Evolutionary conservation across 2,888 invertebrate genomes (phyloP).

Genomic region (Galeruca laticollis): DNA sequence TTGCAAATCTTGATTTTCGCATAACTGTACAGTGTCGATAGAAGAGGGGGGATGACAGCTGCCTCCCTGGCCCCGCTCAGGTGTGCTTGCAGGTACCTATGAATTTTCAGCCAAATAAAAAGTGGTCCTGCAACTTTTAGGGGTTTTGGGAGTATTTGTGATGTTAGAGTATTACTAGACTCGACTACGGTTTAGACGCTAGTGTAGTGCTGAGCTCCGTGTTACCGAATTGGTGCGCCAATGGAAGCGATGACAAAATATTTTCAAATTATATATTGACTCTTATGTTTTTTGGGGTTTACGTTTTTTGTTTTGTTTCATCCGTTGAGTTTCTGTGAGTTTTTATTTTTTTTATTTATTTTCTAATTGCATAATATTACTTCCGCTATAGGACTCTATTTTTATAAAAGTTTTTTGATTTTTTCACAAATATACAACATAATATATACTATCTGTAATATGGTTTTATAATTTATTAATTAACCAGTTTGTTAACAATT

Average conservation of each 20-base stretch:
- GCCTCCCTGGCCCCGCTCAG: conserved; percentile 58
- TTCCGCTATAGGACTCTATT: not conserved
- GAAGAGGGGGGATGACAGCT: conserved; percentile 58
- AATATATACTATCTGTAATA: too few relatives aligned
- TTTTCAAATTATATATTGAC: conserved; percentile 26
- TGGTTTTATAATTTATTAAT: too few relatives aligned
- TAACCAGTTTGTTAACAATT: too few relatives aligned
- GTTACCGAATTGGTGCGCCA: conserved; percentile 54
- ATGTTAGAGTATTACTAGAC: conserved; percentile 68
- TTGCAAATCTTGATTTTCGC: conserved; percentile 66
- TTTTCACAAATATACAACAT: not conserved
- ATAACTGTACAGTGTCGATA: conserved; percentile 63
- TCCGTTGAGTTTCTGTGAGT: conserved; percentile 39
- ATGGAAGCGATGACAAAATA: conserved; percentile 53
- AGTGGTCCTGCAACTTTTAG: conserved; percentile 74
- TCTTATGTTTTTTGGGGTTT: conserved; percentile 37
- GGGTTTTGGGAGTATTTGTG: conserved; percentile 65
- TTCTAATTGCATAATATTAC: conserved; percentile 6
- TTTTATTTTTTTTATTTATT: conserved; percentile 34
- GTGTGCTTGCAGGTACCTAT: conserved; percentile 69
- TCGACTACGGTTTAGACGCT: conserved; percentile 66
- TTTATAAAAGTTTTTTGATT: not conserved
- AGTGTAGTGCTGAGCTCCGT: conserved; percentile 57
- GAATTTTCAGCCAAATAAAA: conserved; percentile 75
- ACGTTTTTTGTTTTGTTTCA: conserved; percentile 31